These are phyloP conservation scores for Notolepis coatsorum DNA, from an alignment of 2,797 vertebrate genomes.

Conservation along the genomic window DNA sequence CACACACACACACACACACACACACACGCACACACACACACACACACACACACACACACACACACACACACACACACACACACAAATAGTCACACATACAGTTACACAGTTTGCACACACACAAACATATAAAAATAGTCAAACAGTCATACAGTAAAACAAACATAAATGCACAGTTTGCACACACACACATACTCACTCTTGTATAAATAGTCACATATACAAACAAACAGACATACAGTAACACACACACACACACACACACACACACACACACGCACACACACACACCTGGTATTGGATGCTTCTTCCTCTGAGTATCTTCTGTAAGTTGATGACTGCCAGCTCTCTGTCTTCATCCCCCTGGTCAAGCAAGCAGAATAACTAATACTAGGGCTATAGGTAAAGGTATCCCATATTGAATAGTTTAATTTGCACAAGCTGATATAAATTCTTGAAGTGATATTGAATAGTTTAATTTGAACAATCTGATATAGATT, in stretches of 20 bases:
- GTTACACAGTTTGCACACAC: too few species aligned
- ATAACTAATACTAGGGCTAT: too few species aligned
- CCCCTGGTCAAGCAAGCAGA: conserved; percentile 69
- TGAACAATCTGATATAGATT: too few species aligned
- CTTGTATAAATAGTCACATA: too few species aligned
- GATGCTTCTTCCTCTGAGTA: conserved; percentile 89
- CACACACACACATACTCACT: neutral
- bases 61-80: neutral
- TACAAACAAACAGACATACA: conserved; percentile 5
- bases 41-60: neutral
- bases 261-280: neutral
- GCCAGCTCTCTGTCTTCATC: conserved; percentile 91
- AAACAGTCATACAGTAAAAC: neutral
- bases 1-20: neutral
- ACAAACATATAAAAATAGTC: neutral
- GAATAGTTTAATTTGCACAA: too few species aligned
- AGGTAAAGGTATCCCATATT: too few species aligned
- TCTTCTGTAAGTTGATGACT: conserved; percentile 87
- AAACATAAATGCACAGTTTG: neutral
- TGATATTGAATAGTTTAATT: too few species aligned
- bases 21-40: too few species aligned
- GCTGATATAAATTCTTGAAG: too few species aligned
- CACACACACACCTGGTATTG: conserved; percentile 85
- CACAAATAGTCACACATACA: neutral
- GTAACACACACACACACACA: neutral